Evolutionary conservation across 2,888 invertebrate species (phyloP).

Genomic region (Aphodius granarius): DNA sequence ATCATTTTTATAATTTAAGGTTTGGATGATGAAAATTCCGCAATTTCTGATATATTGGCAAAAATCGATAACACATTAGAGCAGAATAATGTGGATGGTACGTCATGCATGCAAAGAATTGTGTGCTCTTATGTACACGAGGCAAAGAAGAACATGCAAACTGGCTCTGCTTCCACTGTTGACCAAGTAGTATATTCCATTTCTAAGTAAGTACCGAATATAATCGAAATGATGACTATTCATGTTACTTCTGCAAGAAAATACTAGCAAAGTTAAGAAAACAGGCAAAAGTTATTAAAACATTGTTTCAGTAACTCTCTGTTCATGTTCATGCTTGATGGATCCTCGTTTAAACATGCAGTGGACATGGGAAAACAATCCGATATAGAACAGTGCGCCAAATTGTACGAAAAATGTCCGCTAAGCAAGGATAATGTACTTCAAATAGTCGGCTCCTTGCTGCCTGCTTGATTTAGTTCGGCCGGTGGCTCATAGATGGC

Average conservation of each 20-base stretch:
- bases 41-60: slow-evolving; percentile 65
- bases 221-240: neutral
- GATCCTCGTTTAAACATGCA: slow-evolving; percentile 72
- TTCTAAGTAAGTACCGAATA: slow-evolving; percentile 59
- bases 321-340: slow-evolving; percentile 69
- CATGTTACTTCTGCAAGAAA: neutral
- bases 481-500: slow-evolving; percentile 2
- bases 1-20: slow-evolving; percentile 38
- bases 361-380: slow-evolving; percentile 62
- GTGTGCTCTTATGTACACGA: slow-evolving; percentile 74
- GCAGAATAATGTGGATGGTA: slow-evolving; percentile 72
- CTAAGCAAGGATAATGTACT: slow-evolving; percentile 68
- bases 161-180: slow-evolving; percentile 65
- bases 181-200: slow-evolving; percentile 65
- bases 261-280: neutral
- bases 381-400: slow-evolving; percentile 62
- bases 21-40: slow-evolving; percentile 52
- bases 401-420: slow-evolving; percentile 67
- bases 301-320: slow-evolving; percentile 64
- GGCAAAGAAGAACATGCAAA: slow-evolving; percentile 65
- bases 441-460: slow-evolving; percentile 68
- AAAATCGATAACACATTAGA: slow-evolving; percentile 68
- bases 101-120: slow-evolving; percentile 70
- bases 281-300: slow-evolving; percentile 15
- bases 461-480: slow-evolving; percentile 51